Conservation (phyloP, 2,113 vertebrate genomes). For the Sclerurus mexicanus region DNA sequence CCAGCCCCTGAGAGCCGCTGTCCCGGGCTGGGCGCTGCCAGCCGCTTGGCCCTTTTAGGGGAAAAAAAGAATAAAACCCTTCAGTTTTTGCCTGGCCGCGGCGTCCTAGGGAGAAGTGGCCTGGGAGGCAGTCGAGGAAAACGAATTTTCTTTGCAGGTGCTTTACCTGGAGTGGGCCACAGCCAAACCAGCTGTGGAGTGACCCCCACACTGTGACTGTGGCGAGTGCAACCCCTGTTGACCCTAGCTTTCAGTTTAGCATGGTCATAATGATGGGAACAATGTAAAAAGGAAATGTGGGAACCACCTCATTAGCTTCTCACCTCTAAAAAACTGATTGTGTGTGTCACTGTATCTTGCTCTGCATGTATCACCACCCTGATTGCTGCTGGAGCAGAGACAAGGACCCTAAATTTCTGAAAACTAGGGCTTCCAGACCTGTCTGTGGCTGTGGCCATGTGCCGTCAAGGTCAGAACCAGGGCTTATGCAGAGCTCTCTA, state of each 20-base stretch:
- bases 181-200: accelerated
- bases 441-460: accelerated
- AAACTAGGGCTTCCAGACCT: neutral
- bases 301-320: neutral
- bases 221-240: neutral
- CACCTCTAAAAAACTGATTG: accelerated
- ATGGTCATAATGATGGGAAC: accelerated
- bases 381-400: neutral
- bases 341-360: neutral
- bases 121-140: accelerated
- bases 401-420: neutral
- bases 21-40: neutral
- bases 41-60: neutral
- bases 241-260: neutral
- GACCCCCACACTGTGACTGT: neutral
- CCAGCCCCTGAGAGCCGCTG: neutral
- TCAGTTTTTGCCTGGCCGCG: accelerated
- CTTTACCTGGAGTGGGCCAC: neutral
- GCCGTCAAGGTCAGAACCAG: accelerated
- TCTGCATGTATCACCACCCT: neutral
- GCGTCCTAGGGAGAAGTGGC: neutral
- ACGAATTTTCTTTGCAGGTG: neutral
- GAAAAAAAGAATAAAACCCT: neutral
- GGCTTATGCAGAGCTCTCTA: accelerated
- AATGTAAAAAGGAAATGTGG: neutral